phyloP scores from a whole-genome alignment of 2,797 vertebrate species.

The Phylloscopus collybita region DNA sequence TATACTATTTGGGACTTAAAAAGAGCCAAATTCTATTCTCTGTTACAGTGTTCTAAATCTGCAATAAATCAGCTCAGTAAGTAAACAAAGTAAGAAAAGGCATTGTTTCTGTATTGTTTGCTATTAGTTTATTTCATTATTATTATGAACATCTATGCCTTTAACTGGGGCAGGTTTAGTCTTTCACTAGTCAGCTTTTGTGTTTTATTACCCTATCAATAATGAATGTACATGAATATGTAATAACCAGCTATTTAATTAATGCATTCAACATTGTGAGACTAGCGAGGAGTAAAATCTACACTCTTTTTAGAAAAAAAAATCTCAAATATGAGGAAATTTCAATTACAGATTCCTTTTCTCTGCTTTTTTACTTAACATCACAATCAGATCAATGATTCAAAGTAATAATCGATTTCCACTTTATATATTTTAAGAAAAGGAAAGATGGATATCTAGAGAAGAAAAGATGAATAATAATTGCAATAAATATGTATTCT shows the following conservation, averaged over 20 bases:
- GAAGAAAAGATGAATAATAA: background rate
- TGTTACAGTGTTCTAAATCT: background rate
- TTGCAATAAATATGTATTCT: background rate
- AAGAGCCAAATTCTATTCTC: background rate
- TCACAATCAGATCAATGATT: background rate
- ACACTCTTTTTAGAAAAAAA: conserved; percentile 15
- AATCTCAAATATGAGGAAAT: background rate
- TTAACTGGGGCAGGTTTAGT: conserved; percentile 43
- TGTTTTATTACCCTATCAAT: conserved; percentile 65
- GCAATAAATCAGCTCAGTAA: background rate
- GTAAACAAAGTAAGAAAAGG: background rate
- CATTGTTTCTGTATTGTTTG: conserved; percentile 7
- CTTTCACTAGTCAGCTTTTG: conserved; percentile 52
- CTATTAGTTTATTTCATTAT: background rate
- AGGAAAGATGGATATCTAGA: background rate
- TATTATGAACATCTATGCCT: conserved; percentile 21
- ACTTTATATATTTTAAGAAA: background rate
- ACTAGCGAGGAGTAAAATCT: background rate
- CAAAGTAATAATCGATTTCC: background rate
- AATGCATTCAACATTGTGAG: conserved; percentile 32
- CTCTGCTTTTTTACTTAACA: background rate
- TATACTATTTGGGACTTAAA: background rate
- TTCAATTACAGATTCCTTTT: conserved; percentile 1
- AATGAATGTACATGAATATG: conserved; percentile 64
- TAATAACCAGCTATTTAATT: conserved; percentile 62